A percentile compares a stretch with the other conserved stretches of the same genome.
Evolutionary conservation across 2,888 invertebrate species (phyloP).

Genomic region (Dusona sp.): DNA sequence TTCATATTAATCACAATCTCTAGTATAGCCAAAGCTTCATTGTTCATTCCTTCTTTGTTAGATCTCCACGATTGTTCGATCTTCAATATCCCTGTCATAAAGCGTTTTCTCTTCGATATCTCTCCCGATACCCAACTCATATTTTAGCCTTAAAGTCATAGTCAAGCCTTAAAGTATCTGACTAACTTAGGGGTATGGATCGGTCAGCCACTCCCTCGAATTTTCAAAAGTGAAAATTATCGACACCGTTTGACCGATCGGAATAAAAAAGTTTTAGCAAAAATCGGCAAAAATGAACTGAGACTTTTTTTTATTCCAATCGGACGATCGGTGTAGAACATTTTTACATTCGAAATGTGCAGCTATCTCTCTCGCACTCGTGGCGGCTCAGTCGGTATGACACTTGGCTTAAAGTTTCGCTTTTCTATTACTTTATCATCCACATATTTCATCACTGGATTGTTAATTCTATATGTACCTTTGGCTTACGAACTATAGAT

Average conservation of each 20-base stretch:
- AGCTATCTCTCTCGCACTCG: too few species aligned
- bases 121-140: background rate
- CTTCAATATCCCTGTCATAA: constrained; percentile 39
- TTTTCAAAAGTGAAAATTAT: too few species aligned
- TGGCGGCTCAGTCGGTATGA: too few species aligned
- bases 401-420: too few species aligned
- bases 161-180: background rate
- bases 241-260: too few species aligned
- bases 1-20: constrained; percentile 48
- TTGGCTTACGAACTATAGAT: background rate
- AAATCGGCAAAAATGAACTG: too few species aligned
- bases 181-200: too few species aligned
- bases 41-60: constrained; percentile 47
- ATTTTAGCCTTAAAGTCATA: background rate
- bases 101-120: constrained; percentile 8
- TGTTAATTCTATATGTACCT: background rate
- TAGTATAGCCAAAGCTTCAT: constrained; percentile 9
- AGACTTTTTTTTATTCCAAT: too few species aligned
- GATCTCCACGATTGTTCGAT: constrained; percentile 17
- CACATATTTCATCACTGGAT: background rate
- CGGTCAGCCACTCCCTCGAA: too few species aligned
- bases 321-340: too few species aligned
- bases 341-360: too few species aligned
- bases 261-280: too few species aligned
- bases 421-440: background rate